These are phyloP conservation scores for Meleagris gallopavo DNA, from an alignment of 2,113 vertebrate genomes.

Conservation along the genomic window DNA sequence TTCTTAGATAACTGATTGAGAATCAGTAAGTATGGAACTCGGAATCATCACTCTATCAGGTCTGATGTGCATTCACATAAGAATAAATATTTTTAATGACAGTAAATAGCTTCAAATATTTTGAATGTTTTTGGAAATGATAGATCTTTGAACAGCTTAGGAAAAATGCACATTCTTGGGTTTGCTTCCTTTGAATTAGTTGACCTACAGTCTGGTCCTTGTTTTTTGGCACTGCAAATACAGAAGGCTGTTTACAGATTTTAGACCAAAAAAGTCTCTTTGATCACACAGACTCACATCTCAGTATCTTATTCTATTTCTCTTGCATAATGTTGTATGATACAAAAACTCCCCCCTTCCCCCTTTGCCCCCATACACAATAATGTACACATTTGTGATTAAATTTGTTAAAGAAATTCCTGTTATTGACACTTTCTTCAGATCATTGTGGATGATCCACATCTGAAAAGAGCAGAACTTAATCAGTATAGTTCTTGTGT, in stretches of 20 bases:
- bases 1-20: neutral
- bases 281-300: neutral
- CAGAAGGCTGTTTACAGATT: neutral
- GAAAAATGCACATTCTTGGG: neutral
- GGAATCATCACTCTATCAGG: neutral
- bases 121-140: neutral
- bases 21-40: neutral
- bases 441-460: neutral
- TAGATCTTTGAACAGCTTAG: neutral
- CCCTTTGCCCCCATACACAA: too few relatives aligned
- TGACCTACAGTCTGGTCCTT: neutral
- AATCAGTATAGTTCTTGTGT: neutral
- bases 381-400: neutral
- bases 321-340: neutral
- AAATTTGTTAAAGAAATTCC: neutral
- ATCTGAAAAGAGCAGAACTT: neutral
- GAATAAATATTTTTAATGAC: neutral
- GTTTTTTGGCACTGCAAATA: neutral
- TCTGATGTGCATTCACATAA: neutral
- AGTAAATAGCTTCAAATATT: neutral
- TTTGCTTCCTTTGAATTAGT: neutral
- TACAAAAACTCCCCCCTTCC: neutral
- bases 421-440: neutral
- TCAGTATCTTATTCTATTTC: neutral
- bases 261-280: neutral